Conservation (phyloP, 2,113 vertebrate species). For the Scophthalmus maximus region DNA sequence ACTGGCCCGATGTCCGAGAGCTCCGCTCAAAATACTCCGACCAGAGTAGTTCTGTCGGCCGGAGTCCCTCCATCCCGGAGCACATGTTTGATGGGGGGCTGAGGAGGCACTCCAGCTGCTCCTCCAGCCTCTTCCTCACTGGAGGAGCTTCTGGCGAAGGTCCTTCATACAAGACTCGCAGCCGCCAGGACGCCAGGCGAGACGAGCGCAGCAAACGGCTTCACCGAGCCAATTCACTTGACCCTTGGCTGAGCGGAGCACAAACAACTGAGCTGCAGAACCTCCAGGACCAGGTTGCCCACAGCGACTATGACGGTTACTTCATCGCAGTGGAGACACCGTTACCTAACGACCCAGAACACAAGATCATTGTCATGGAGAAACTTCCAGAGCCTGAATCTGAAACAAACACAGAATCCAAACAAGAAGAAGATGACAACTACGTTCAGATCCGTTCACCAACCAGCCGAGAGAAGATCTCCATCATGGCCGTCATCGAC, state of each 20-base stretch:
- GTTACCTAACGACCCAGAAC: conserved; percentile 69
- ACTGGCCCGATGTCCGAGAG: conserved; percentile 89
- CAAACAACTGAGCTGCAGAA: conserved; percentile 44
- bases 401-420: background rate
- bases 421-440: conserved; percentile 36
- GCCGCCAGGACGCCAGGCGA: background rate
- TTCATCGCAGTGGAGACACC: conserved; percentile 79
- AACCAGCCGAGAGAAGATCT: conserved; percentile 87
- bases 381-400: conserved; percentile 59
- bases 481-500: conserved; percentile 83
- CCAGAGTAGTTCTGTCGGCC: background rate
- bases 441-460: conserved; percentile 84
- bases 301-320: conserved; percentile 20
- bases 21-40: conserved; percentile 86
- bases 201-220: conserved; percentile 33
- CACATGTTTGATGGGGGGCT: conserved; percentile 59
- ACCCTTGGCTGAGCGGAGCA: conserved; percentile 49
- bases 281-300: conserved; percentile 30
- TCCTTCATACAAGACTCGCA: background rate
- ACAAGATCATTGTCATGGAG: conserved; percentile 84
- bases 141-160: background rate
- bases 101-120: conserved; percentile 70
- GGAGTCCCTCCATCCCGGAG: conserved; percentile 76
- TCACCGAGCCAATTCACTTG: conserved; percentile 71
- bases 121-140: conserved; percentile 15